Base-by-base conservation (phyloP, 2,797 vertebrate genomes). In the Sebastes ruberrimus region DNA sequence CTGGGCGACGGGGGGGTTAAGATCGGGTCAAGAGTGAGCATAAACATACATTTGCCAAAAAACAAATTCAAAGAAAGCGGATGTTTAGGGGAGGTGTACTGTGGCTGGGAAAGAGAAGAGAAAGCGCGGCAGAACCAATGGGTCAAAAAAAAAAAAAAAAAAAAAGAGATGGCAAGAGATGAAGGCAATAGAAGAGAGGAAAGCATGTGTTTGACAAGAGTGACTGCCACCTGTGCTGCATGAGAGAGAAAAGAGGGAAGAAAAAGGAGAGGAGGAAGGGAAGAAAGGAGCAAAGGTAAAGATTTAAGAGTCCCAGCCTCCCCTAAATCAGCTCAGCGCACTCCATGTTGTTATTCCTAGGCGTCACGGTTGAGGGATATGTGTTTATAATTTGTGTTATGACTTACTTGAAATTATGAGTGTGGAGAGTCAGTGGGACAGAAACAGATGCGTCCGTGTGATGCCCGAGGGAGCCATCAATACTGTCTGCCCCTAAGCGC, bases 301-400 rank as follows among this genome's bases (percentile, higher is more conserved):
- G 92, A 95, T 95, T 95, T 95, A 95, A 81, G 91, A 92, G 90
- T 93, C 93, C 91, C 87, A 74, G 84, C 67, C 83, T 77, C 82
- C 91, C 85, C 67, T 95, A 95, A 95, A 95, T 95, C 93, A 95
- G 90, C 87, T 89, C 87, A 80, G 89, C 80, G 66, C 90, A 92
- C 94, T 94, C 91, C 87, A 92, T 93, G 89, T 93, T 95, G 94
- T 95, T 95, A 95, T 96, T 96, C 88, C 92, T 90, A 81, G 86
- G 90, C 83, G 93, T 95, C 94, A 94, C 68, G 89, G 88, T 92
- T 95, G 94, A 95, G 84, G 88, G 89, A 95, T 95, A 94, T 89
- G 93, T 95, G 95, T 95, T 96, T 95, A 95, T 93, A 95, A 96
- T 96, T 95, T 95, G 93, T 94, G 94, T 95, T 95, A 95, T 94